Base-by-base conservation (phyloP, 2,888 invertebrate genomes). In the Iselma pallidipennis region DNA sequence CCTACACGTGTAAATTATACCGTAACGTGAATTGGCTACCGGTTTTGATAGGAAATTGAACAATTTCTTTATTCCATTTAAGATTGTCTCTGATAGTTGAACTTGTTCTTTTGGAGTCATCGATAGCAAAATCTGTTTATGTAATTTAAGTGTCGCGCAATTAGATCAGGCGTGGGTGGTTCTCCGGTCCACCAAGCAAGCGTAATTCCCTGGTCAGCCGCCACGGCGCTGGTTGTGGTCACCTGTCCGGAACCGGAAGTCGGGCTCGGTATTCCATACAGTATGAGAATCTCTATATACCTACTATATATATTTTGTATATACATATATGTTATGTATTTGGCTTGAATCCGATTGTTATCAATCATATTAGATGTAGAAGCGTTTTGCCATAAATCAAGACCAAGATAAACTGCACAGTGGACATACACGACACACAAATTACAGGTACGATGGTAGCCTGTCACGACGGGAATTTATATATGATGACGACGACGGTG, bases 201-300 rank as follows among this genome's bases (percentile, higher is more conserved):
- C 80, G 79, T 80, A 75, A 73, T 79, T 80, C 80, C 80, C 78
- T 68, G 69, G 66, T 68, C 67, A 67, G 68, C 70, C 74, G 69
- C 71, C 58, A 67, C 72, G 71, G 73, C 74, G 74, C 72, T 69
- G 72, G 69, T 73, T 74, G 76, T 75, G 78, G 77, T 80, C 81
- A 81, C 80, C 80, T 81, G 81, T 72, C 78, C 79, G 80, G 80
- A 81, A 81, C 78, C 79, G 81, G 81, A 81, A 81, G 75, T 79
- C 77, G 72, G 77, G 75, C 77, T 74, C 76, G 77, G 66, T 73
- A 73, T 75, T 75, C 74, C 73, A 70, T 70, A 62, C 56, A 71
- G 72, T 74, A 78, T 78, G 79, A 76, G 79, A 79, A 79, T 79
- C 78, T 76, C 71, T 66, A 62, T 57, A 37, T 56, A 57, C 42